These are phyloP conservation scores for Stigmatopora nigra DNA, from an alignment of 2,113 vertebrate species.

Conservation along the genomic window DNA sequence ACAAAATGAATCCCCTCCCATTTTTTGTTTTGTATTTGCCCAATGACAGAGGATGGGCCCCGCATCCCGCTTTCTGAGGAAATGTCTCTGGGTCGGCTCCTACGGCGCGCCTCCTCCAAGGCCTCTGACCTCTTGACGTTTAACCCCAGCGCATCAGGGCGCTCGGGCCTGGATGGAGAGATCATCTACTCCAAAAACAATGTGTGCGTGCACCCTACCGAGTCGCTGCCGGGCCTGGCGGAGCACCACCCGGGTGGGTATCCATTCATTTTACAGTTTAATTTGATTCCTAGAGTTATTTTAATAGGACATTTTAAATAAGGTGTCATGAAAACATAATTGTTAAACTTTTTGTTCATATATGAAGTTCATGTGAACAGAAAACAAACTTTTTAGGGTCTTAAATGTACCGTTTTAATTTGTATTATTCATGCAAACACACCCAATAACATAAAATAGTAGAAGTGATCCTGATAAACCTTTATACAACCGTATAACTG, in stretches of 20 bases:
- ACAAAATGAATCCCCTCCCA: neutral
- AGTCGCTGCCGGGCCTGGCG: constrained; percentile 80
- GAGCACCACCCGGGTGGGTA: constrained; percentile 90
- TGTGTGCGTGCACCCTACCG: constrained; percentile 88
- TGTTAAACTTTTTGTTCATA: too few species aligned
- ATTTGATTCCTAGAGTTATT: too few species aligned
- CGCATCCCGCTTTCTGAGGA: constrained; percentile 58
- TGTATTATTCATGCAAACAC: too few species aligned
- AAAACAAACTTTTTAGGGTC: too few species aligned
- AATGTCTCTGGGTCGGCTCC: constrained; percentile 98
- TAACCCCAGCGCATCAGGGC: constrained; percentile 66
- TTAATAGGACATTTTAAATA: too few species aligned
- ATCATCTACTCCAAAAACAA: constrained; percentile 99
- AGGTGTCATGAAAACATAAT: too few species aligned
- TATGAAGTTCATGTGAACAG: too few species aligned
- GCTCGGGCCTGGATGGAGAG: constrained; percentile 79
- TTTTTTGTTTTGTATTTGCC: neutral
- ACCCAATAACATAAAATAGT: too few species aligned
- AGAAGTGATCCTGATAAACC: too few species aligned
- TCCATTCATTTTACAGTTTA: neutral
- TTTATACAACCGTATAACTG: too few species aligned
- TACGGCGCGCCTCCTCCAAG: constrained; percentile 91
- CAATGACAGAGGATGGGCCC: constrained; percentile 80
- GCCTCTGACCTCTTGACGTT: constrained; percentile 94
- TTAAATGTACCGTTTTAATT: too few species aligned